phyloP scores from a whole-genome alignment of 1,140 invertebrate species.

The Lineus longissimus region DNA sequence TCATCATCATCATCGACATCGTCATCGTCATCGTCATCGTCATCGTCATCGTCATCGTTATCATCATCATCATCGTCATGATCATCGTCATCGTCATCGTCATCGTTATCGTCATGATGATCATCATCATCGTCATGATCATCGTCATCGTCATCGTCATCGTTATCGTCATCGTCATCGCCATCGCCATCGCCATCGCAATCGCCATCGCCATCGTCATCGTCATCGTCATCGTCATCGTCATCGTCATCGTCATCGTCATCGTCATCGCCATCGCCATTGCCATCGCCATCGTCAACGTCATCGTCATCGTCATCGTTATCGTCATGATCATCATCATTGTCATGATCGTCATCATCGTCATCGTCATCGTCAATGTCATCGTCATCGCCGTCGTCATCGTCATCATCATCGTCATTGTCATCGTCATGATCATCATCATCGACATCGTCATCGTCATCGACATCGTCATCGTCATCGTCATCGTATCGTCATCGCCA shows the following conservation, averaged over 20 bases:
- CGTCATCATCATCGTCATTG: too few species aligned
- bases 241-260: constrained; percentile 6
- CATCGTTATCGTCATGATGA: too few species aligned
- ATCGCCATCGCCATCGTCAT: neutral
- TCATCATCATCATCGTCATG: constrained; percentile 2
- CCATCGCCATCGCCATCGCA: neutral
- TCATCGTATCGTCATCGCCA: constrained; percentile 10
- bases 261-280: neutral
- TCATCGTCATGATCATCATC: too few species aligned
- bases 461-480: constrained; percentile 11
- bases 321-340: too few species aligned
- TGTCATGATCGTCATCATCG: too few species aligned
- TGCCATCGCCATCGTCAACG: neutral
- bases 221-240: constrained; percentile 4
- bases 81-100: too few species aligned
- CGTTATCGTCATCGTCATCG: neutral
- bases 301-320: constrained; percentile 10
- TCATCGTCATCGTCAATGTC: constrained; percentile 8
- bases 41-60: neutral
- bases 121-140: too few species aligned
- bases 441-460: too few species aligned
- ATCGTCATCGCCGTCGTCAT: constrained; percentile 9
- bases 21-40: neutral
- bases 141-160: too few species aligned
- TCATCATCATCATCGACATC: neutral